phyloP scores from a whole-genome alignment of 1,140 invertebrate species.

The Sycobia sp. region DNA sequence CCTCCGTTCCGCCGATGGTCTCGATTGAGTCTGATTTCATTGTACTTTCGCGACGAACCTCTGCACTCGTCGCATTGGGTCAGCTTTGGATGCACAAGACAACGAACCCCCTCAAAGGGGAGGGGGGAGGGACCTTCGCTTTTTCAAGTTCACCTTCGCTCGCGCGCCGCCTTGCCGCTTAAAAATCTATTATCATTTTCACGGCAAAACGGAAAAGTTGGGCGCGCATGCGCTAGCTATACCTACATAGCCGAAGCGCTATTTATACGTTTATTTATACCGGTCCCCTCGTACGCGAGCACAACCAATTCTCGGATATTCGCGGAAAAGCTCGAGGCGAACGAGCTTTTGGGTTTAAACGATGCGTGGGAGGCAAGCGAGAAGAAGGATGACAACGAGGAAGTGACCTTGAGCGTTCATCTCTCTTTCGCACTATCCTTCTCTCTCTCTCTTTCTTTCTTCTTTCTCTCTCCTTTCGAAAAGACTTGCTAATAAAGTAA shows the following conservation, averaged over 20 bases:
- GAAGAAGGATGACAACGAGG: constrained; percentile 24
- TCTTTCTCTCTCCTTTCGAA: not conserved
- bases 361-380: constrained; percentile 6
- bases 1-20: too few relatives aligned
- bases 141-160: constrained; percentile 22
- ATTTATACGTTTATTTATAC: constrained; percentile 29
- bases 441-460: not conserved
- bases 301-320: constrained; percentile 10
- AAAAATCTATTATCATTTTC: not conserved
- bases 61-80: too few relatives aligned
- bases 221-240: not conserved
- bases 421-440: not conserved
- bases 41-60: too few relatives aligned
- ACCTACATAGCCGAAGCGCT: constrained; percentile 2
- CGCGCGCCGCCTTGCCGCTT: not conserved
- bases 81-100: too few relatives aligned
- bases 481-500: too few relatives aligned
- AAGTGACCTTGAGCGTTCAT: constrained; percentile 19
- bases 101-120: too few relatives aligned
- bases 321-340: not conserved
- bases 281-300: not conserved
- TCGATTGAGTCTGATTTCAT: too few relatives aligned
- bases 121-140: too few relatives aligned
- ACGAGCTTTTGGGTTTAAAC: too few relatives aligned
- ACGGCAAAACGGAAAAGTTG: constrained; percentile 4